phyloP scores from a whole-genome alignment of 92 coral and sea anemone genomes.

The Pocillopora meandrina region DNA sequence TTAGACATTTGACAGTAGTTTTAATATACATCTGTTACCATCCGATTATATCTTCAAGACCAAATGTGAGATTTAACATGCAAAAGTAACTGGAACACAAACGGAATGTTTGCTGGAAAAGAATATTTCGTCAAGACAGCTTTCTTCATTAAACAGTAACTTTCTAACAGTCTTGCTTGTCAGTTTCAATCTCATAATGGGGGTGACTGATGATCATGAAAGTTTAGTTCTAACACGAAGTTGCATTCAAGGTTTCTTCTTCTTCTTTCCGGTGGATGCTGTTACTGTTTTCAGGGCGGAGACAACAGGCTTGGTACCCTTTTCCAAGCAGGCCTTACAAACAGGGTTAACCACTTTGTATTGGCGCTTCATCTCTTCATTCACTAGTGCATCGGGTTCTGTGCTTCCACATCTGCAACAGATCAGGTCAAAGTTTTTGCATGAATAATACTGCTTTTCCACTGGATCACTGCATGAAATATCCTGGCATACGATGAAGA shows the following conservation, averaged over 20 bases:
- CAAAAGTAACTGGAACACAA: not conserved
- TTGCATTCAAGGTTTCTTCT: conserved; percentile 30
- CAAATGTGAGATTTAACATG: too few relatives aligned
- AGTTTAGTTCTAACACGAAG: conserved; percentile 32
- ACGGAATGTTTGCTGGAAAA: not conserved
- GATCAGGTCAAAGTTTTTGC: conserved; percentile 54
- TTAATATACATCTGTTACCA: conserved; percentile 11
- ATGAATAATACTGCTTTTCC: conserved; percentile 50
- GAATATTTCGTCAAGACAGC: not conserved
- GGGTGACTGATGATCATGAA: not conserved
- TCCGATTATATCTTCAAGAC: conserved; percentile 32
- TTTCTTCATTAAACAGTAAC: too few relatives aligned
- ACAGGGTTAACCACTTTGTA: conserved; percentile 52
- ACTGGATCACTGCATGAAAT: not conserved
- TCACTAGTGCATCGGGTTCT: not conserved
- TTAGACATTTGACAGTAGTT: too few relatives aligned
- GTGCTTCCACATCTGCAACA: conserved; percentile 54
- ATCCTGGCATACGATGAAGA: conserved; percentile 26
- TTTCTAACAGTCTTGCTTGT: too few relatives aligned
- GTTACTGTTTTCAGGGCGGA: conserved; percentile 35
- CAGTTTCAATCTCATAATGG: too few relatives aligned
- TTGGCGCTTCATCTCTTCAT: not conserved
- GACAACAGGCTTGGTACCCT: conserved; percentile 40
- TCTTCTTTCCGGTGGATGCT: conserved; percentile 46
- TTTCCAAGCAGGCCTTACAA: conserved; percentile 25